phyloP scores from a whole-genome alignment of 2,113 vertebrate genomes.

The Actenoides hombroni region DNA sequence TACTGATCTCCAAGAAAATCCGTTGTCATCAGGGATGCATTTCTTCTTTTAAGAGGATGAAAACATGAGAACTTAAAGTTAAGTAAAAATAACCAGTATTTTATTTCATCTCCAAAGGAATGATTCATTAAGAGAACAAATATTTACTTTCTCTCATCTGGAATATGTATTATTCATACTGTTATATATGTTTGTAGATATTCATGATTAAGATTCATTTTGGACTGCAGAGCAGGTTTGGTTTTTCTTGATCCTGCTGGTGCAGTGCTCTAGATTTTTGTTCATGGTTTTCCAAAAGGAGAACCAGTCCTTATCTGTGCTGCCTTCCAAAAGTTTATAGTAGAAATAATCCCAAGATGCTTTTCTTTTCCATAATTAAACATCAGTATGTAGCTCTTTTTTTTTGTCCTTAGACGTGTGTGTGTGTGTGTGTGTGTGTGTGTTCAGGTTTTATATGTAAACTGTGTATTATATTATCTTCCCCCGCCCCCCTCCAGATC shows the following conservation, averaged over 20 bases:
- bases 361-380: background rate
- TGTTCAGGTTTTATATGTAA: background rate
- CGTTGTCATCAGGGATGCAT: background rate
- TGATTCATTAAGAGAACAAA: conserved; percentile 15
- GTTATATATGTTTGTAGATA: background rate
- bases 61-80: background rate
- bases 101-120: background rate
- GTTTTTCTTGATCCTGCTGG: background rate
- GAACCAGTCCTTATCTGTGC: background rate
- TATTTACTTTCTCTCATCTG: conserved; percentile 30
- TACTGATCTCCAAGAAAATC: background rate
- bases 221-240: background rate
- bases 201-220: background rate
- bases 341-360: background rate
- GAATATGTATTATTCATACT: conserved; percentile 26
- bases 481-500: fast-evolving
- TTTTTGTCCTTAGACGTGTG: fast-evolving
- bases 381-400: background rate
- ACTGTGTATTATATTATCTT: background rate
- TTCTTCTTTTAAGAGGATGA: background rate
- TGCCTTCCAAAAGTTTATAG: background rate
- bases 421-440: background rate
- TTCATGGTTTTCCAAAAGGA: background rate
- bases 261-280: background rate
- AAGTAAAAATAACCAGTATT: background rate